Base-by-base conservation (phyloP, 92 coral and sea anemone species). In the Epizoanthus ramosus region DNA sequence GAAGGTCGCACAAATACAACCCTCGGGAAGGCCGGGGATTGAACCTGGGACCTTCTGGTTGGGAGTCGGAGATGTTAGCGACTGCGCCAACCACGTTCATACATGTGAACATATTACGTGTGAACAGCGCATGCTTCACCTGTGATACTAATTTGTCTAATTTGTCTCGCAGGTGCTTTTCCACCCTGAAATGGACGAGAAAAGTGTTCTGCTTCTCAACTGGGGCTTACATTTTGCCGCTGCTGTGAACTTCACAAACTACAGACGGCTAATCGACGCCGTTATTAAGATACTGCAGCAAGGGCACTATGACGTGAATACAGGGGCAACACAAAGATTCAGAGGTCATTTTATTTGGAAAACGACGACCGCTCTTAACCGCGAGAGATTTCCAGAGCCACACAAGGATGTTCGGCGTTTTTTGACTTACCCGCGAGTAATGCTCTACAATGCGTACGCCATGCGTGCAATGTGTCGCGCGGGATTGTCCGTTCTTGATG, bases 381-480 rank as follows among this genome's bases (percentile, higher is more conserved):
- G 98, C 74, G 93, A 95, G 23, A 84, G 98, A 81, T 95, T 84
- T 59, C 95, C 97, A 5, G 71, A 93, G 56, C 98, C 98, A n/a
- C 98, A 93, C 70, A 93, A 91, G 85, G 97, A 95, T 84, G 97
- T 93, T 4, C 88, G 97, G 3, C 90, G 98, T n/a, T 95, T 95
- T 85, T 45, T 95, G 47, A 95, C 98, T 66, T 91, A 79, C 85
- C 92, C 97, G 58, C 92, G 98, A 37, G 89, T 95, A 45, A 64
- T 84, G 35, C 75, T 95, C 3, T 95, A 73, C 74, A 95, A 95
- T 64, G 97, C 98, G 14, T 95, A 93, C 59, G 95, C 98, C 56
- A 88, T 83, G 52, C 87, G 89, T n/a, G 98, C 89, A 23, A 95
- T 93, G 98, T 95, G 98, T 61, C 83, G 83, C 73, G 97, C 97